Evolutionary conservation across 2,888 invertebrate species (phyloP), one percentile per base, ranked within the genome.

Genomic region (Nymphalis polychloros): DNA sequence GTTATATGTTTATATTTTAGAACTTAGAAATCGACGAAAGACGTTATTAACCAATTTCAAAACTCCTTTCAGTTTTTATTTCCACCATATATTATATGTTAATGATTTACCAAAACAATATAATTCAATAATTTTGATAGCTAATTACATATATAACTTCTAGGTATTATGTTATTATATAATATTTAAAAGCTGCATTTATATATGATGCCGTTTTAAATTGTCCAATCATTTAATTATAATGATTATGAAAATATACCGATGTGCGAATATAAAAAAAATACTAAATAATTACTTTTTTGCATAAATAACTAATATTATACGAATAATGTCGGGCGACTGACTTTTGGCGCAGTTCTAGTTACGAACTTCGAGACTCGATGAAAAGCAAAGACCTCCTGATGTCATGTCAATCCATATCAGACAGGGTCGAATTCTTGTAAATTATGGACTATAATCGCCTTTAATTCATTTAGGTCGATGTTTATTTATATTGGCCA

Each of bases 401-500:
- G 31, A 60, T 41, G 19, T 31, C 41, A 46, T 35, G 50, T 59
- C 64, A 60, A 70, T 68, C 52, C 46, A 52, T 59, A 55, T 64
- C 35, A 23, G 59, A 35, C 63, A 67, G 68, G 67, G 72, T 67
- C 65, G 61, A 66, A 62, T 60, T 60, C 64, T 60, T 69, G 57
- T 65, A 63, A 70, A 65, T 49, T 23, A 23, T 48, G 27, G 19
- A 49, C 41, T 27, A 8, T 47, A 60, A 60, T 35, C 49, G 55
- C 63, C n/a, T 68, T 65, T 63, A 57, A 63, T 23, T 55, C 64
- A 66, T 68, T 47, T 63, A 64, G 68, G 71, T 63, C 68, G 68
- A 60, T 65, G 69, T 82, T 77, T 79, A 81, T 79, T 79, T 82
- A 77, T 80, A 83, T 80, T 81, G 77, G 75, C 68, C 73, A 76